Evolutionary conservation across 2,888 invertebrate species (phyloP).

Genomic region (Euzophera pinguis): DNA sequence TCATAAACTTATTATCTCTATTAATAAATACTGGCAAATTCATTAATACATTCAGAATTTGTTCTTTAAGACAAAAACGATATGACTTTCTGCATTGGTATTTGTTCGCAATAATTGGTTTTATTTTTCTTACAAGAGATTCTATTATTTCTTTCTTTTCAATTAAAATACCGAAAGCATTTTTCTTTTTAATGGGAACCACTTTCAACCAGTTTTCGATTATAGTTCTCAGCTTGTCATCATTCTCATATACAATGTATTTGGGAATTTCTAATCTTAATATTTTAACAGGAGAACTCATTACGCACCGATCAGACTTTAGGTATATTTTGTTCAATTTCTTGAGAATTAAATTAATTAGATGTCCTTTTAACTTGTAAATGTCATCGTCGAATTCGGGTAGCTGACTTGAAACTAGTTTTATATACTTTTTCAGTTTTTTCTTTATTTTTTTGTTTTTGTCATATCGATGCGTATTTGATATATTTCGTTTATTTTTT

Average conservation of each 20-base stretch:
- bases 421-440: conserved; percentile 31
- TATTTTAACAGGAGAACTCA: conserved; percentile 12
- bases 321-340: conserved; percentile 20
- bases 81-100: conserved; percentile 15
- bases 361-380: conserved; percentile 22
- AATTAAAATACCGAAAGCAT: conserved; percentile 16
- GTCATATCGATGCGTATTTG: conserved; percentile 4
- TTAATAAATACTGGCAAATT: conserved; percentile 19
- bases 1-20: conserved; percentile 10
- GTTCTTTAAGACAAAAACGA: conserved; percentile 14
- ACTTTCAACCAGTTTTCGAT: conserved; percentile 21
- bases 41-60: conserved; percentile 17
- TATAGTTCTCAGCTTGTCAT: conserved; percentile 8
- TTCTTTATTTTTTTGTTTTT: conserved; percentile 27
- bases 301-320: background rate
- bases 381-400: conserved; percentile 22
- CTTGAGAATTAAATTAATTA: conserved; percentile 26
- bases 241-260: background rate
- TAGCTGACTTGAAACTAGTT: conserved; percentile 21
- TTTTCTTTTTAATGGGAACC: conserved; percentile 18
- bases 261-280: conserved; percentile 16
- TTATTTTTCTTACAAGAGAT: conserved; percentile 17
- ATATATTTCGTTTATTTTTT: conserved; percentile 25
- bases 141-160: conserved; percentile 19
- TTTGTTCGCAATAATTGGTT: conserved; percentile 18